Evolutionary conservation across 2,888 invertebrate species (phyloP).

Genomic region (Nysson spinosus): DNA sequence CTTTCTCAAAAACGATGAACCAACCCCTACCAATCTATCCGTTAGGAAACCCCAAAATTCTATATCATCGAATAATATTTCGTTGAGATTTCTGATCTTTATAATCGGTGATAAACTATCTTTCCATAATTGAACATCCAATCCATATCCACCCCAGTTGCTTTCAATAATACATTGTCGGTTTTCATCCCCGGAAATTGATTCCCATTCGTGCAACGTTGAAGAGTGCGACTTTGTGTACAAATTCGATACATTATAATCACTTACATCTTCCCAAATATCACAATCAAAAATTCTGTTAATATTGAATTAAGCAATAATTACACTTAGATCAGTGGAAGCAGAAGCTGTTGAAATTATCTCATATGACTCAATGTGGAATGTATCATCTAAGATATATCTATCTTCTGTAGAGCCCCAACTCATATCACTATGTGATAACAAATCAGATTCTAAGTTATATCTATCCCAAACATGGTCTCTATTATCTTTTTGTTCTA

Average conservation of each 20-base stretch:
- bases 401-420: constrained; percentile 26
- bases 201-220: constrained; percentile 5
- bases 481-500: not conserved
- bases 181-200: constrained; percentile 15
- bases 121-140: constrained; percentile 59
- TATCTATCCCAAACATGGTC: not conserved
- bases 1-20: constrained; percentile 79
- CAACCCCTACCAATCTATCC: constrained; percentile 79
- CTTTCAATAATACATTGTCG: constrained; percentile 47
- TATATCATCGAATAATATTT: constrained; percentile 31
- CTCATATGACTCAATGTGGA: not conserved
- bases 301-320: not conserved
- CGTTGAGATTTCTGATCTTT: constrained; percentile 41
- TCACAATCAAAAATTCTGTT: not conserved
- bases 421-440: constrained; percentile 32
- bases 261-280: too few relatives aligned
- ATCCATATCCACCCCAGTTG: constrained; percentile 60
- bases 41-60: constrained; percentile 78
- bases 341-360: constrained; percentile 3
- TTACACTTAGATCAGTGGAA: constrained; percentile 22
- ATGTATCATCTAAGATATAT: constrained; percentile 21
- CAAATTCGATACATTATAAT: not conserved
- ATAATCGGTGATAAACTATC: constrained; percentile 56
- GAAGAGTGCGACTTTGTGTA: constrained; percentile 18
- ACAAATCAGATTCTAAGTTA: constrained; percentile 18